These are phyloP conservation scores for Datnioides undecimradiatus DNA, from an alignment of 2,113 vertebrate species.

Conservation along the genomic window DNA sequence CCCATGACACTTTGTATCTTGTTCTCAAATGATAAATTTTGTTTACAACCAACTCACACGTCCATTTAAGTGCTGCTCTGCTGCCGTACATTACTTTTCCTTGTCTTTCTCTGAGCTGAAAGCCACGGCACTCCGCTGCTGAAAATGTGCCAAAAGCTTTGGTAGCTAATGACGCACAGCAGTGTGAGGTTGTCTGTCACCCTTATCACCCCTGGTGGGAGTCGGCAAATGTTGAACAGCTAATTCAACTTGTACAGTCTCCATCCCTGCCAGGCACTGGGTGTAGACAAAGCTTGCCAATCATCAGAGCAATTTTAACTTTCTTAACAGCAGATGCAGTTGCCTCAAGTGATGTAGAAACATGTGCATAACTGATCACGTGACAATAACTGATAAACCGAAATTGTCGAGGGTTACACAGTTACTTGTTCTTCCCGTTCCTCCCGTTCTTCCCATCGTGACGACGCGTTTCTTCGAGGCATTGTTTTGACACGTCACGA, in stretches of 20 bases:
- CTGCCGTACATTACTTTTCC: neutral
- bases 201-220: slow-evolving; percentile 54
- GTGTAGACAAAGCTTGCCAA: slow-evolving; percentile 5
- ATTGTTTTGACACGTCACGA: neutral
- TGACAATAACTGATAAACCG: neutral
- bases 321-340: too few relatives aligned
- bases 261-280: slow-evolving; percentile 36
- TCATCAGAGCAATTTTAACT: slow-evolving; percentile 11
- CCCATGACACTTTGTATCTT: neutral
- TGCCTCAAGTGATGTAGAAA: too few relatives aligned
- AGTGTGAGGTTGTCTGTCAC: slow-evolving; percentile 56
- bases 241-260: slow-evolving; percentile 36
- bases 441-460: neutral
- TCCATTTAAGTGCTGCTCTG: neutral
- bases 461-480: neutral
- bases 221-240: slow-evolving; percentile 43
- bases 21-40: slow-evolving; percentile 4
- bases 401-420: neutral
- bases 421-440: neutral
- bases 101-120: slow-evolving; percentile 27
- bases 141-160: slow-evolving; percentile 51
- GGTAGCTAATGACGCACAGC: slow-evolving; percentile 53
- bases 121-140: slow-evolving; percentile 13
- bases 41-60: neutral
- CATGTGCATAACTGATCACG: too few relatives aligned